A percentile compares a stretch with the other conserved stretches of the same genome.
phyloP scores from a whole-genome alignment of 2,797 vertebrate genomes.

The Enoplosus armatus region DNA sequence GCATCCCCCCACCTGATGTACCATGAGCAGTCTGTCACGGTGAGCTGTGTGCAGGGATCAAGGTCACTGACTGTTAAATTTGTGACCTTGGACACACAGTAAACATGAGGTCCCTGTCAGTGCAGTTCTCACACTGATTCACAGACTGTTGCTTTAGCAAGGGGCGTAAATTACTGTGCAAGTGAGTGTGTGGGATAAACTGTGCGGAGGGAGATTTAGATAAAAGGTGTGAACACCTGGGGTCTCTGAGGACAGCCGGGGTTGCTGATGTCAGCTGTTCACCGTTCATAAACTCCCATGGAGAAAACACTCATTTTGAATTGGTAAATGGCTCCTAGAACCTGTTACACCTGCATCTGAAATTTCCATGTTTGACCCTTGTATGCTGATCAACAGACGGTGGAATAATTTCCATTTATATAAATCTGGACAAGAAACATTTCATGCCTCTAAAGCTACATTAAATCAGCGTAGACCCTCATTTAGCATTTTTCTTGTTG shows the following conservation, averaged over 20 bases:
- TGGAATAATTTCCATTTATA: conserved; percentile 19
- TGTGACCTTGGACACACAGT: conserved; percentile 66
- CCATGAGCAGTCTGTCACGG: conserved; percentile 5
- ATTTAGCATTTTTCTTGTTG: conserved; percentile 13
- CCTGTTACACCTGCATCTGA: too few relatives aligned
- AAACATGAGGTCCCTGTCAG: conserved; percentile 39
- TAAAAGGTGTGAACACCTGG: conserved; percentile 51
- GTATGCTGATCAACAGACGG: conserved; percentile 42
- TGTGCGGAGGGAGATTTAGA: conserved; percentile 30
- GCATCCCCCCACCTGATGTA: conserved; percentile 30
- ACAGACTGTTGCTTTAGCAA: conserved; percentile 30
- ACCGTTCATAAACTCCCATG: conserved; percentile 11
- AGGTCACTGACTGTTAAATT: conserved; percentile 58
- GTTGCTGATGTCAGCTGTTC: conserved; percentile 31
- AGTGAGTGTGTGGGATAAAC: conserved; percentile 43
- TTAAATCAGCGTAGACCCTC: conserved; percentile 5
- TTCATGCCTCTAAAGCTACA: conserved; percentile 37
- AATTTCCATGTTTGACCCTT: conserved; percentile 8
- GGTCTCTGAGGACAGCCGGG: conserved; percentile 26
- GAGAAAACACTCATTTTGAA: background rate
- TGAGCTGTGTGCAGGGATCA: conserved; percentile 49
- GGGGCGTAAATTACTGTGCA: conserved; percentile 29
- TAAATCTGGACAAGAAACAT: conserved; percentile 49
- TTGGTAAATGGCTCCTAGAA: conserved; percentile 21
- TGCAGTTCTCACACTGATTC: conserved; percentile 32